A percentile compares a stretch with the other conserved stretches of the same genome.
phyloP scores from a whole-genome alignment of 1,140 invertebrate genomes.

The Planococcus citri region DNA sequence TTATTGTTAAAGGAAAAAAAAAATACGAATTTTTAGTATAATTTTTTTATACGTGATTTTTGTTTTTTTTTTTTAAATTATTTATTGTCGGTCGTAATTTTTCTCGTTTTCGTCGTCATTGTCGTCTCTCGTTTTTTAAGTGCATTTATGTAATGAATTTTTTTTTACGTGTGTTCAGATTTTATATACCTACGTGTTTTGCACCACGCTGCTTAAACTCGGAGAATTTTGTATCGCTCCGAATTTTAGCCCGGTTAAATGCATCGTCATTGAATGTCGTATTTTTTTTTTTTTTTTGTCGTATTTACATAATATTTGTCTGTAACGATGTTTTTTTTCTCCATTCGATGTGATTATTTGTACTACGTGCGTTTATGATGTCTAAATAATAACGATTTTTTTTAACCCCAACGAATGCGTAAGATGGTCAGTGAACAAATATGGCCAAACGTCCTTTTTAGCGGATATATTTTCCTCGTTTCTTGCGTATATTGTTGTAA shows the following conservation, averaged over 20 bases:
- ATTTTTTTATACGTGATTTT: background rate
- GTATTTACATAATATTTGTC: too few relatives aligned
- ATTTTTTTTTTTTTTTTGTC: background rate
- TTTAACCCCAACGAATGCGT: background rate
- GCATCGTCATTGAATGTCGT: too few relatives aligned
- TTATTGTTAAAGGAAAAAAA: constrained; percentile 1
- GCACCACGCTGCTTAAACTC: too few relatives aligned
- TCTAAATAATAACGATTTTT: background rate
- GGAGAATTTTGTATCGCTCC: too few relatives aligned
- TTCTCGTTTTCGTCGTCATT: too few relatives aligned
- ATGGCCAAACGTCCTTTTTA: background rate
- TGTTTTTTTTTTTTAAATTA: background rate
- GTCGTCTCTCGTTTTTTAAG: background rate
- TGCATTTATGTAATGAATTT: background rate
- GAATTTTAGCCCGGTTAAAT: too few relatives aligned
- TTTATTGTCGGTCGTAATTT: too few relatives aligned
- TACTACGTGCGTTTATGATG: background rate
- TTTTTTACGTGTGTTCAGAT: background rate
- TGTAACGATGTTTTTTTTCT: background rate
- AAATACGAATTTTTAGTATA: background rate
- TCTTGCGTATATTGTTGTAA: background rate
- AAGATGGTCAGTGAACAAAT: background rate
- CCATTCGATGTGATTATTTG: background rate
- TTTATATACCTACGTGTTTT: background rate
- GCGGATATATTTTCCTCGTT: background rate